Base-by-base conservation (phyloP, 2,113 vertebrate species). In the Syngnathus typhle region DNA sequence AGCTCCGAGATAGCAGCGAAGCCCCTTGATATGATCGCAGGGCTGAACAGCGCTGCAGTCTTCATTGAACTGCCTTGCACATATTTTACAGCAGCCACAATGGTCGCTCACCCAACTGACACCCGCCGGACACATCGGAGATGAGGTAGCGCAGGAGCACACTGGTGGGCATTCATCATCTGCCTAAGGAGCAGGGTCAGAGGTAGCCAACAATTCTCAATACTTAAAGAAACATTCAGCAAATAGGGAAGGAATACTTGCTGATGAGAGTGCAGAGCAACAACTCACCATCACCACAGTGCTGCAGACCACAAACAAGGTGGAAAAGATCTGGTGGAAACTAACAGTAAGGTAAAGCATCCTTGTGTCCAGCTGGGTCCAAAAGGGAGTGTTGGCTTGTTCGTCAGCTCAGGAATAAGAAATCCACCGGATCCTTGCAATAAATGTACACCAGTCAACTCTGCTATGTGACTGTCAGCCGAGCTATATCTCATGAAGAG, bases 1-100 rank as follows among this genome's bases (percentile, higher is more conserved):
- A 0, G 84, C 84, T 78, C 89, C 91, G 67, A 90, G 87, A 6
- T 91, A 87, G 84, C 91, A 92, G 77, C 65, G 88, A 44, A 92
- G 89, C 32, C 91, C 91, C 81, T 91, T 92, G 77, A 92, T 91
- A 78, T 91, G 88, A 72, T 92, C 91, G 1, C 91, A 92, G 60
- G 90, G 91, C 65, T 85, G 71, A 0, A 69, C 69, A 21, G 73
- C 16, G 10, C 88, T 76, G 64, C 91, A 92, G 80, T 90, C 88
- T 67, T 92, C 78, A 39, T 92, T 92, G 72, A 90, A 91, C 87
- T 92, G 91, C 67, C 79, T 73, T 0, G 91, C 88, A 7, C 91
- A 92, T 27, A 91, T 82, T 69, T 87, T 91, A 69, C 91, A 92
- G 84, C 91, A 92, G 70, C 88, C 88, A 2, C 91, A 92, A 58